A percentile compares a stretch with the other conserved stretches of the same genome.
These are phyloP conservation scores for Cuniculus paca DNA, from an alignment of 2,797 vertebrate genomes.

Conservation along the genomic window DNA sequence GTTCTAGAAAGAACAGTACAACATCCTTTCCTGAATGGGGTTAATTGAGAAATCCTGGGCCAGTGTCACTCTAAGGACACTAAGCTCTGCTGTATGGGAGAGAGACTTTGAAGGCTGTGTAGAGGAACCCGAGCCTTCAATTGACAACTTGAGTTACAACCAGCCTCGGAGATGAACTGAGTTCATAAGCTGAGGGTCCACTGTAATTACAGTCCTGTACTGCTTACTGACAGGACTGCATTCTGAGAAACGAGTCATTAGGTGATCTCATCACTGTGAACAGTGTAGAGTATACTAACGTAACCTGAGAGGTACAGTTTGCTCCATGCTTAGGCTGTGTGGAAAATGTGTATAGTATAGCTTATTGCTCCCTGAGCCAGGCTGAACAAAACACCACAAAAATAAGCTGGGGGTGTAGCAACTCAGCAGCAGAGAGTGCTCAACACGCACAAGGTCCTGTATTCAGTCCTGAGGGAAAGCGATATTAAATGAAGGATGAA, in stretches of 20 bases:
- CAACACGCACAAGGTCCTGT: neutral
- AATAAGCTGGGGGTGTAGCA: too few relatives aligned
- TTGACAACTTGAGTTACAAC: neutral
- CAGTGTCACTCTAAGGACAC: neutral
- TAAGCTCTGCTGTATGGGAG: neutral
- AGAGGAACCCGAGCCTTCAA: neutral
- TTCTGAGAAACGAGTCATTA: neutral
- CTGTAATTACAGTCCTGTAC: neutral
- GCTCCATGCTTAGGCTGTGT: neutral
- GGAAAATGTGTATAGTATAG: neutral
- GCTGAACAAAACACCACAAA: neutral
- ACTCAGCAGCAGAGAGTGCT: neutral
- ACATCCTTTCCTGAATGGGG: neutral
- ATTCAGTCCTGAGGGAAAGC: neutral
- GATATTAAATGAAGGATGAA: neutral
- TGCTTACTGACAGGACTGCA: neutral
- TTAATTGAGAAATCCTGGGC: neutral
- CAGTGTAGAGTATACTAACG: neutral
- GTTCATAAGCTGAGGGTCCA: neutral
- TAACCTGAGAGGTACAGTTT: neutral
- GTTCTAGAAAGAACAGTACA: neutral
- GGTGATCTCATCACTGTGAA: neutral
- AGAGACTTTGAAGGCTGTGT: neutral
- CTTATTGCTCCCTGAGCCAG: neutral
- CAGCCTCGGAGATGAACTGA: neutral